Evolutionary conservation across 2,797 vertebrate species (phyloP), one percentile per base, ranked within the genome.

Genomic region (Mormyrus proboscirostris): DNA sequence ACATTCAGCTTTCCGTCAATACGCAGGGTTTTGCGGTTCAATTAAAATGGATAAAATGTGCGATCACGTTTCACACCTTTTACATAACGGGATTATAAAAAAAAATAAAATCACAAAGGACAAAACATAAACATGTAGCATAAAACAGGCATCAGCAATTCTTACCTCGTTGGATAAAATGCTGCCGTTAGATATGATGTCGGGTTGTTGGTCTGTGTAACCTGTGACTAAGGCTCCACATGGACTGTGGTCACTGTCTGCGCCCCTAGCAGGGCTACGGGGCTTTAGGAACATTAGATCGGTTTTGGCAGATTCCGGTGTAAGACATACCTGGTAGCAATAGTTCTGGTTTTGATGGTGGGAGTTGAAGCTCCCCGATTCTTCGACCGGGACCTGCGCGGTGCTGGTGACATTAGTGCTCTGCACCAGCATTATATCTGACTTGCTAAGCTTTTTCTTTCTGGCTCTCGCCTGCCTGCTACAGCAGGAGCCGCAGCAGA

Each of bases 241-340:
- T 76, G 98, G 97, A 92, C 97, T 98, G 96, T 97, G 98, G 91
- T 99, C 98, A 73, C 96, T 94, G 93, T 98, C 98, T 50, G 97
- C 95, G 93, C 97, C 97, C 94, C 98, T 95, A 89, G 98, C 96
- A 6, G 98, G 97, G 93, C 98, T 99, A 92, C 98, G 97, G 87
- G 98, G 97, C 94, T 99, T 99, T 88, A 99, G 97, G 96, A 99
- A 99, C 98, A 99, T 98, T 94, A 99, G 96, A 93, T 99, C 98
- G 79, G 98, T 99, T 96, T 99, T 99, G 93, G 98, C 98, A 50
- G 98, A 99, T 95, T 99, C 98, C 1, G 98, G 98, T 10, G 98
- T 99, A 93, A 99, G 96, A 96, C 98, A 99, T 93, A 99, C 98
- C 95, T 99, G 98, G 94, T 99, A 99, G 94, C 98, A 99, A 94